These are phyloP conservation scores for Spinus olivaceus DNA, from an alignment of 2,797 vertebrate genomes.

Conservation along the genomic window DNA sequence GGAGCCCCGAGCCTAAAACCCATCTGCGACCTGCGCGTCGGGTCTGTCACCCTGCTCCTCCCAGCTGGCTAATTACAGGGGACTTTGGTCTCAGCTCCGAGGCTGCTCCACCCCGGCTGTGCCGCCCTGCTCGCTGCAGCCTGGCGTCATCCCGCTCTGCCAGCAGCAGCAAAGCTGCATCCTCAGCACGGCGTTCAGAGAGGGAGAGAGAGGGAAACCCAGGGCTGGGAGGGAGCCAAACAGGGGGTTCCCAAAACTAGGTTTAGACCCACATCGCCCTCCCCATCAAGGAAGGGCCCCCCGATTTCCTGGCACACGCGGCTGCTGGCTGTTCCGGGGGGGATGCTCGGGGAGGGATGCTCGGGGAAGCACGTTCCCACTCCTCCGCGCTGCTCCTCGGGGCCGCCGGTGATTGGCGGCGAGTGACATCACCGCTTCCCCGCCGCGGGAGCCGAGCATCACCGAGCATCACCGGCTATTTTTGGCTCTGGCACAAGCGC, in stretches of 20 bases:
- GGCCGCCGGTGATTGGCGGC: slow-evolving; percentile 78
- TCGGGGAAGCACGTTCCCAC: slow-evolving; percentile 65
- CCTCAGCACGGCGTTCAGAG: neutral
- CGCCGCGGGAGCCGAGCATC: slow-evolving; percentile 70
- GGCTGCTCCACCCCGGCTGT: slow-evolving; percentile 9
- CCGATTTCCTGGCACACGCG: neutral
- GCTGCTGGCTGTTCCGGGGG: neutral
- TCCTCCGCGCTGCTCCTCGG: slow-evolving; percentile 60
- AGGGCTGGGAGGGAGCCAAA: neutral
- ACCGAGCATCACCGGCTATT: slow-evolving; percentile 77
- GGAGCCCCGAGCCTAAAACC: neutral
- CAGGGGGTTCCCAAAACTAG: neutral
- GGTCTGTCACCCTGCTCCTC: slow-evolving; percentile 27
- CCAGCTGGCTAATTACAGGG: neutral
- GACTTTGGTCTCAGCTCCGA: neutral
- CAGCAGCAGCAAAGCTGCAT: slow-evolving; percentile 40
- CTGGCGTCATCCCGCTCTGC: slow-evolving; percentile 26
- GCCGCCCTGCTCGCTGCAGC: slow-evolving; percentile 28
- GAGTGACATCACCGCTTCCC: slow-evolving; percentile 81
- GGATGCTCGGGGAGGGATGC: slow-evolving; percentile 22
- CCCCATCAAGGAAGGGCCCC: neutral
- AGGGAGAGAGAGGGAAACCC: neutral
- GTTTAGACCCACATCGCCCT: neutral
- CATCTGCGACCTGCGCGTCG: neutral
- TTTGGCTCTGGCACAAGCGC: slow-evolving; percentile 72